Conservation (phyloP, 2,113 vertebrate species). For the human (Homo sapiens) region DNA sequence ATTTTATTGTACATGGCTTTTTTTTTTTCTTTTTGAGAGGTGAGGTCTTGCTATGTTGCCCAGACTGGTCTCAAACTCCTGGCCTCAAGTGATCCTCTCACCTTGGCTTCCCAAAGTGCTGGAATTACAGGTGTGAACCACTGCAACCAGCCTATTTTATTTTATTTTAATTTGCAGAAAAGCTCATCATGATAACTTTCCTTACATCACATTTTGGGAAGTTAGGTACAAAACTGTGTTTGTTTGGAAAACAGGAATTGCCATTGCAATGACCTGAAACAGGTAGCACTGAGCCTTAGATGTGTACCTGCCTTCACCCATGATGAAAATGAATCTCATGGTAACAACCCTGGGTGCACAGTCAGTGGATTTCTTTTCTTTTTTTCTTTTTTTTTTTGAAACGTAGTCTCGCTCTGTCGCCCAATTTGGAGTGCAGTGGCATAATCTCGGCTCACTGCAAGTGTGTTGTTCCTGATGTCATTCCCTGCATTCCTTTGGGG, state of each 20-base stretch:
- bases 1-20: not conserved
- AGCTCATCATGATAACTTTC: not conserved
- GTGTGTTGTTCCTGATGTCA: not conserved
- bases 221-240: not conserved
- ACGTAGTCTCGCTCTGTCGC: no score
- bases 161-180: not conserved
- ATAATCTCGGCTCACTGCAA: no score
- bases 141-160: not conserved
- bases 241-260: not conserved
- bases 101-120: no score
- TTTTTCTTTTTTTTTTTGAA: no score
- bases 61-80: no score
- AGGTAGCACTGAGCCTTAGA: not conserved
- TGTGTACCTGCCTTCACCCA: not conserved
- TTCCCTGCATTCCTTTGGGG: not conserved
- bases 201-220: not conserved
- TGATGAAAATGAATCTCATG: not conserved
- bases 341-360: accelerated
- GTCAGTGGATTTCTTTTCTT: no score
- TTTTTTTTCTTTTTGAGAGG: no score
- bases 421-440: no score
- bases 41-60: no score
- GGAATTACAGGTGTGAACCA: no score
- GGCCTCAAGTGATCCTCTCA: no score
- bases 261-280: not conserved